Percentiles rank a stretch among this genome's conserved stretches.
phyloP scores from a whole-genome alignment of 2,888 invertebrate species.

The Podotricha telesiphe region DNA sequence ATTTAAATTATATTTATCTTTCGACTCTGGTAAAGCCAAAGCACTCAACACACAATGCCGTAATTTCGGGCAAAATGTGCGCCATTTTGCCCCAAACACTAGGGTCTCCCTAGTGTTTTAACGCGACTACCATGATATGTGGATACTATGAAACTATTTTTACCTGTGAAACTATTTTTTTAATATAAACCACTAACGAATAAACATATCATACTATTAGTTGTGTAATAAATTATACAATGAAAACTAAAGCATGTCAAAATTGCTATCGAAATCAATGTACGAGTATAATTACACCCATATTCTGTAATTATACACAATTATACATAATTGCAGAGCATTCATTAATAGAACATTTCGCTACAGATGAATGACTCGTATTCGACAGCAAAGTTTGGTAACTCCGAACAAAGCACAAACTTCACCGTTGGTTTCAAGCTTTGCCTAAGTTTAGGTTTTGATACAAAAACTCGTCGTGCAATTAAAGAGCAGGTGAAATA shows the following conservation, averaged over 20 bases:
- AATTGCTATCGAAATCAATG: not conserved
- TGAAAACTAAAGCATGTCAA: not conserved
- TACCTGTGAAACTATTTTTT: too few species aligned
- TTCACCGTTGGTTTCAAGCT: conserved; percentile 14
- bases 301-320: not conserved
- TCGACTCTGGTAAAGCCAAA: too few species aligned
- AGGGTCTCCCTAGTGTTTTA: too few species aligned
- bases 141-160: too few species aligned
- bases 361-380: conserved; percentile 16
- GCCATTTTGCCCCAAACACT: too few species aligned
- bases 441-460: conserved; percentile 17
- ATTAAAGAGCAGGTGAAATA: not conserved
- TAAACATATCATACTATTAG: too few species aligned
- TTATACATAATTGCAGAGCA: conserved; percentile 5
- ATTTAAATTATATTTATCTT: too few species aligned
- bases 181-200: too few species aligned
- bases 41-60: too few species aligned
- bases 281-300: not conserved
- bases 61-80: too few species aligned
- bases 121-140: too few species aligned
- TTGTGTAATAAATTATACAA: not conserved
- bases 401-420: conserved; percentile 20
- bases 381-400: conserved; percentile 10
- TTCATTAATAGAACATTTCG: conserved; percentile 19
- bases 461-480: conserved; percentile 14